phyloP scores from a whole-genome alignment of 2,113 vertebrate genomes.

The Gymnorhina tibicen region DNA sequence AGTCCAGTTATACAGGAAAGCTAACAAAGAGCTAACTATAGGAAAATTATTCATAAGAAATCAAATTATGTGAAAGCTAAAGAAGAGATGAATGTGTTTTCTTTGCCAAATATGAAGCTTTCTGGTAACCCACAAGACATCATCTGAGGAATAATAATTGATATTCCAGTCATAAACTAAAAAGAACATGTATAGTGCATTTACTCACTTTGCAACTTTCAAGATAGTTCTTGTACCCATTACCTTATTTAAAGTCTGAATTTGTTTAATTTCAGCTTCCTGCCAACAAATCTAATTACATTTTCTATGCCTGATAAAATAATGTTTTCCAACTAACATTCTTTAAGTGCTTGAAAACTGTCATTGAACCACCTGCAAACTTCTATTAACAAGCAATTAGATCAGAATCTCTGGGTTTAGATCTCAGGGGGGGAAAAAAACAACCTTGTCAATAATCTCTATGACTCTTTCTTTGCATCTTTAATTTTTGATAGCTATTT shows the following conservation, averaged over 20 bases:
- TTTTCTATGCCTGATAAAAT: not conserved
- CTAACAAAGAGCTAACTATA: not conserved
- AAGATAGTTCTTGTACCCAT: not conserved
- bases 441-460: not conserved
- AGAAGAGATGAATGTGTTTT: not conserved
- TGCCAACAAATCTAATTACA: not conserved
- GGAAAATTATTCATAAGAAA: not conserved
- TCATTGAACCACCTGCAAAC: not conserved
- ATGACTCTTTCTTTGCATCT: not conserved
- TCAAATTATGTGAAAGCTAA: not conserved
- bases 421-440: fast-evolving
- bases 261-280: not conserved
- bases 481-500: not conserved
- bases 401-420: not conserved
- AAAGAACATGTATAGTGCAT: not conserved
- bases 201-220: not conserved
- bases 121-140: not conserved
- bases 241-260: not conserved
- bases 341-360: not conserved
- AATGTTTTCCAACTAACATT: not conserved
- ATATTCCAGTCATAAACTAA: not conserved
- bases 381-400: not conserved
- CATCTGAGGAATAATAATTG: not conserved
- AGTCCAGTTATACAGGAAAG: not conserved
- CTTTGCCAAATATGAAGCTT: not conserved